phyloP scores from a whole-genome alignment of 2,888 invertebrate species.

The Luperina testacea region DNA sequence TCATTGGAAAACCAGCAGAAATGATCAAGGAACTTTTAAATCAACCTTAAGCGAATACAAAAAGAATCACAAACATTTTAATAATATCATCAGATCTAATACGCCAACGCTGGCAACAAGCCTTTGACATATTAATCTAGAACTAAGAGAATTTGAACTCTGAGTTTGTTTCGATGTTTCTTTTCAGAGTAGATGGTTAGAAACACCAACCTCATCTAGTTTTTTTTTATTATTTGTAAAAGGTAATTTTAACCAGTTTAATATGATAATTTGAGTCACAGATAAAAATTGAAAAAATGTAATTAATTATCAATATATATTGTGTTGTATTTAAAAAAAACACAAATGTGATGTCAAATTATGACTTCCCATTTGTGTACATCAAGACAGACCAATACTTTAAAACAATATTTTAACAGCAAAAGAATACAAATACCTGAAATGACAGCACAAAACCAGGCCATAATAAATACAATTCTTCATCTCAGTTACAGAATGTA shows the following conservation, averaged over 20 bases:
- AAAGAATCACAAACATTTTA: background rate
- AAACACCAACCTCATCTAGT: background rate
- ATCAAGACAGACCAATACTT: background rate
- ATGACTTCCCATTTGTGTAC: background rate
- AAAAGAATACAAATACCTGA: background rate
- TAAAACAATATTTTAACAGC: background rate
- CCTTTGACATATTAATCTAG: background rate
- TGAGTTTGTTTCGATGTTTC: background rate
- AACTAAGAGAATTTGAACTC: background rate
- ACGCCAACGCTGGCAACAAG: background rate
- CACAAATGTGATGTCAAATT: background rate
- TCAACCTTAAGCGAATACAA: background rate
- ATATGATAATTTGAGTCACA: background rate
- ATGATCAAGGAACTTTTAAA: background rate
- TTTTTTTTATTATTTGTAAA: background rate
- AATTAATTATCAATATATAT: background rate
- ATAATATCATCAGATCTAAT: background rate
- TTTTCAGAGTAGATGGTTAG: background rate
- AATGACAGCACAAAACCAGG: slow-evolving; percentile 12
- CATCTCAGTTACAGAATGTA: slow-evolving; percentile 49
- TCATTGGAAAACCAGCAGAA: background rate
- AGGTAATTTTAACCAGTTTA: background rate
- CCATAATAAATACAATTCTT: slow-evolving; percentile 15
- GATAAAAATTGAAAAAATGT: background rate
- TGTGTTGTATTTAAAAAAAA: background rate